Conservation (phyloP, 2,113 vertebrate species). For the Seriola aureovittata region DNA sequence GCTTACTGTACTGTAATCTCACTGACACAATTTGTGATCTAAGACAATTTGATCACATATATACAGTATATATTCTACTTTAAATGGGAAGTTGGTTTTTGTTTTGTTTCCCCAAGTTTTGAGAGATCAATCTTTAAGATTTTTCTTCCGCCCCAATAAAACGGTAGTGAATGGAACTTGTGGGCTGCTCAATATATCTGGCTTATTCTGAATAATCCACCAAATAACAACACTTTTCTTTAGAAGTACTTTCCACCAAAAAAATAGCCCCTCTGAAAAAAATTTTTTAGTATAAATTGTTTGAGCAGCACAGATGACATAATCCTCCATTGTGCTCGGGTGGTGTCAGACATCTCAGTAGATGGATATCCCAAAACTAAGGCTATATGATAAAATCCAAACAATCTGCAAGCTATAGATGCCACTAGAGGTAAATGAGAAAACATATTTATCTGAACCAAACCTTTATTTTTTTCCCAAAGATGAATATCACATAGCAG, state of each 20-base stretch:
- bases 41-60: neutral
- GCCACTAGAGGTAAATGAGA: neutral
- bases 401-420: neutral
- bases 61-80: neutral
- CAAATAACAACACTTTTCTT: neutral
- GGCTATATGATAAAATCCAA: neutral
- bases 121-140: neutral
- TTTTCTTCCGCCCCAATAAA: neutral
- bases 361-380: neutral
- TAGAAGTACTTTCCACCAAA: neutral
- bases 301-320: neutral
- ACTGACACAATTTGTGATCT: slow-evolving; percentile 16
- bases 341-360: neutral
- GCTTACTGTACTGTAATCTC: neutral
- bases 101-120: neutral
- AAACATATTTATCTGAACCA: neutral
- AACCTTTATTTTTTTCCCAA: neutral
- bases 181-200: neutral
- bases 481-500: neutral
- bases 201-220: neutral
- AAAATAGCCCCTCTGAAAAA: neutral
- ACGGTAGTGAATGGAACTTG: neutral
- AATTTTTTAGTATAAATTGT: neutral
- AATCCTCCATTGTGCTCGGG: neutral
- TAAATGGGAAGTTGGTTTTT: slow-evolving; percentile 8